Percentiles rank a stretch among this genome's conserved stretches.
Conservation (phyloP, 2,888 invertebrate species). For the Ommatoiulus sabulosus region DNA sequence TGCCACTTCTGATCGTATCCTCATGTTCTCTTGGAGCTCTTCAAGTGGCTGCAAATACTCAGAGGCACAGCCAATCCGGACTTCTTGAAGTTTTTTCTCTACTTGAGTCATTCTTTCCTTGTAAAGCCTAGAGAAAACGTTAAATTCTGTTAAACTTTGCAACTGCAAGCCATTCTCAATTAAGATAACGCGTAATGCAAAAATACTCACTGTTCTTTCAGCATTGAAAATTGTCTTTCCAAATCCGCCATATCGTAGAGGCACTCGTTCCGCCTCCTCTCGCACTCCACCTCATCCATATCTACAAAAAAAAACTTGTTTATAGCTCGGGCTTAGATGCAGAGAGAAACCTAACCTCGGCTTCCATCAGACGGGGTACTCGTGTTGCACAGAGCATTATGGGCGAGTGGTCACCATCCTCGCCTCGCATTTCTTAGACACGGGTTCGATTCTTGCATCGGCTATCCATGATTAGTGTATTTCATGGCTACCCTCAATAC, state of each 20-base stretch:
- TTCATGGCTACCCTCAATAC: too few species aligned
- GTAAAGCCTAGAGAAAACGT: conserved; percentile 73
- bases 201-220: conserved; percentile 82
- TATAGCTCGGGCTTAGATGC: too few species aligned
- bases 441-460: too few species aligned
- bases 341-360: too few species aligned
- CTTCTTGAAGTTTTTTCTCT: conserved; percentile 86
- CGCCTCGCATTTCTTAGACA: too few species aligned
- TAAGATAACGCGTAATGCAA: too few species aligned
- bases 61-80: conserved; percentile 84
- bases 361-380: too few species aligned
- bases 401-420: too few species aligned
- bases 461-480: too few species aligned
- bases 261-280: conserved; percentile 83
- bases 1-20: conserved; percentile 88
- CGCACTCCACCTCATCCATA: conserved; percentile 93
- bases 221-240: conserved; percentile 86
- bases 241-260: conserved; percentile 87
- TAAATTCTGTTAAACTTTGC: neutral
- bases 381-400: too few species aligned
- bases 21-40: conserved; percentile 88
- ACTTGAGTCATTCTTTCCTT: conserved; percentile 86
- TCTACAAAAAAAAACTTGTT: conserved; percentile 75
- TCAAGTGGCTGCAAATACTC: conserved; percentile 90
- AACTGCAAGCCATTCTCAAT: neutral